phyloP scores from a whole-genome alignment of 2,888 invertebrate genomes.

The Orthosia gracilis region DNA sequence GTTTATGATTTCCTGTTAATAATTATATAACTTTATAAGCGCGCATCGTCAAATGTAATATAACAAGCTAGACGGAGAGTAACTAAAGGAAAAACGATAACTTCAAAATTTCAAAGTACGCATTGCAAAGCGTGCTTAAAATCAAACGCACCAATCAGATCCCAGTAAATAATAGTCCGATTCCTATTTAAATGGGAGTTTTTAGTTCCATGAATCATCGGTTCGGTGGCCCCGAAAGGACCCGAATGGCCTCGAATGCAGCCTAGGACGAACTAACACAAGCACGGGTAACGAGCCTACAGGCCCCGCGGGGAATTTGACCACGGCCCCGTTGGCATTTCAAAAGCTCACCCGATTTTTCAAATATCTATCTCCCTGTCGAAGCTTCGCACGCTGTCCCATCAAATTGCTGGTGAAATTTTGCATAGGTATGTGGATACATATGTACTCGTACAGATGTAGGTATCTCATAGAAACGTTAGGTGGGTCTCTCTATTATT shows the following conservation, averaged over 20 bases:
- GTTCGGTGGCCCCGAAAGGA: slow-evolving; percentile 9
- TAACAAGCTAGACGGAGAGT: no score
- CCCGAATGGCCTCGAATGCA: slow-evolving; percentile 27
- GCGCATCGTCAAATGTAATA: no score
- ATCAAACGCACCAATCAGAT: slow-evolving; percentile 11
- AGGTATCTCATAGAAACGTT: neutral
- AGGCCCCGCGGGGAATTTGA: slow-evolving; percentile 49
- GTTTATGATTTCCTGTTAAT: no score
- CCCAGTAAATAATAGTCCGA: slow-evolving; percentile 12
- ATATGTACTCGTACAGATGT: neutral
- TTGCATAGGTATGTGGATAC: neutral
- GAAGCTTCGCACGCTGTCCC: slow-evolving; percentile 46
- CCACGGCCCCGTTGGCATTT: slow-evolving; percentile 55
- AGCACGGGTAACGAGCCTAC: slow-evolving; percentile 73
- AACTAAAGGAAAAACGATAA: no score
- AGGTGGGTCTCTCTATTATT: neutral
- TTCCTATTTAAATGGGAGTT: neutral
- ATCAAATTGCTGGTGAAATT: slow-evolving; percentile 42
- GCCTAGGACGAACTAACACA: slow-evolving; percentile 71
- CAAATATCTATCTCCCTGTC: slow-evolving; percentile 40
- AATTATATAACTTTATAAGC: no score
- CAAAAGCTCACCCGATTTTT: slow-evolving; percentile 43
- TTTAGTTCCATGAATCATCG: neutral
- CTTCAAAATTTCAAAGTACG: no score
- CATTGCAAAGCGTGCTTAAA: no score